Evolutionary conservation across 2,888 invertebrate genomes (phyloP).

Genomic region (Monoplex corrugatus): DNA sequence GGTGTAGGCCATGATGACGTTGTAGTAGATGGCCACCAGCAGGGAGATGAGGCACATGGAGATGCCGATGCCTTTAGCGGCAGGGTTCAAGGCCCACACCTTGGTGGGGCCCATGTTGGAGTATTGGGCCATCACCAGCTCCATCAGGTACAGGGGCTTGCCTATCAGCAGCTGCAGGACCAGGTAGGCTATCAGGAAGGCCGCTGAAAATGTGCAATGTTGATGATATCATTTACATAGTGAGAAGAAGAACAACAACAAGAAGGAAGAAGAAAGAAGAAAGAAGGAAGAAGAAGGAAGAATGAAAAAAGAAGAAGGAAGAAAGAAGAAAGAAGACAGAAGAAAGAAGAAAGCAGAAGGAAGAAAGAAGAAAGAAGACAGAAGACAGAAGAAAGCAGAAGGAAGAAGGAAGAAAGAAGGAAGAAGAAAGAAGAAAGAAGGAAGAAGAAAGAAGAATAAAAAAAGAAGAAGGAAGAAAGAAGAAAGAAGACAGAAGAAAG

Average conservation of each 20-base stretch:
- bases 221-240: neutral
- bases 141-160: slow-evolving; percentile 78
- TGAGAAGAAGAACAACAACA: neutral
- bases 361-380: neutral
- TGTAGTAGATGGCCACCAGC: slow-evolving; percentile 96
- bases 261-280: neutral
- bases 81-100: slow-evolving; percentile 76
- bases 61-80: slow-evolving; percentile 88
- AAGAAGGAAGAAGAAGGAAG: neutral
- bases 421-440: neutral
- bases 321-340: neutral
- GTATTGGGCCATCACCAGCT: slow-evolving; percentile 75
- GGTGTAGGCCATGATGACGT: slow-evolving; percentile 98
- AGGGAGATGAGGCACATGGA: slow-evolving; percentile 95
- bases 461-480: slow-evolving; percentile 8
- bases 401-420: slow-evolving; percentile 21
- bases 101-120: slow-evolving; percentile 73
- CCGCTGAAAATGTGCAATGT: slow-evolving; percentile 62
- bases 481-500: neutral
- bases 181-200: slow-evolving; percentile 76
- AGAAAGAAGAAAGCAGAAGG: neutral
- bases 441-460: neutral
- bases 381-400: slow-evolving; percentile 13
- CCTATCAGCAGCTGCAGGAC: slow-evolving; percentile 75
- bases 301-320: neutral